These are phyloP conservation scores for Phortica variegata DNA, from an alignment of 1,140 invertebrate species.

Conservation along the genomic window DNA sequence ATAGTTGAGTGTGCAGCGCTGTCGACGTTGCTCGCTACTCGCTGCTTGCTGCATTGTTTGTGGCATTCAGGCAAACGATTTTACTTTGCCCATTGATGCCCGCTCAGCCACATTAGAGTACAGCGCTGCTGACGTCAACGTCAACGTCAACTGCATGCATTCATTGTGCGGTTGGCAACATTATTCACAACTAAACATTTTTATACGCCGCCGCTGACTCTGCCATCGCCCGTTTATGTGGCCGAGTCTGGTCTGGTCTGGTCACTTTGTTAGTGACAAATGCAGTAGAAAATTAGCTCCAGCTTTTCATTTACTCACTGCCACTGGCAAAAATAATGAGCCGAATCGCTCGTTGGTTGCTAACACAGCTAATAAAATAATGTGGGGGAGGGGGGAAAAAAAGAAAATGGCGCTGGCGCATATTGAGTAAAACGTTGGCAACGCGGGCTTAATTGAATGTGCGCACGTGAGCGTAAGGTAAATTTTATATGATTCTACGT, in stretches of 20 bases:
- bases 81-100: background rate
- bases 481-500: conserved; percentile 19
- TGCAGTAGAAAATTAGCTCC: conserved; percentile 43
- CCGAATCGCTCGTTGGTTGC: background rate
- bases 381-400: too few relatives aligned
- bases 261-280: conserved; percentile 23
- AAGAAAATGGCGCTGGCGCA: background rate
- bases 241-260: background rate
- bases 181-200: conserved; percentile 46
- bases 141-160: too few relatives aligned
- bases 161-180: conserved; percentile 11
- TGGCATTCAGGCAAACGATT: conserved; percentile 6
- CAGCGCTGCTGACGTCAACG: too few relatives aligned
- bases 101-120: too few relatives aligned
- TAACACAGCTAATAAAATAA: background rate
- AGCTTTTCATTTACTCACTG: conserved; percentile 1
- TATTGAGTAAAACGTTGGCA: too few relatives aligned
- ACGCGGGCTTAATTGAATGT: background rate
- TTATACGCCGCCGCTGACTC: background rate
- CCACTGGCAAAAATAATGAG: background rate
- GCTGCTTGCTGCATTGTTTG: too few relatives aligned
- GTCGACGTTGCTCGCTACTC: too few relatives aligned
- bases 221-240: conserved; percentile 15
- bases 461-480: background rate
- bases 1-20: too few relatives aligned